Evolutionary conservation across 2,888 invertebrate genomes (phyloP).

Genomic region (Seira ritae): DNA sequence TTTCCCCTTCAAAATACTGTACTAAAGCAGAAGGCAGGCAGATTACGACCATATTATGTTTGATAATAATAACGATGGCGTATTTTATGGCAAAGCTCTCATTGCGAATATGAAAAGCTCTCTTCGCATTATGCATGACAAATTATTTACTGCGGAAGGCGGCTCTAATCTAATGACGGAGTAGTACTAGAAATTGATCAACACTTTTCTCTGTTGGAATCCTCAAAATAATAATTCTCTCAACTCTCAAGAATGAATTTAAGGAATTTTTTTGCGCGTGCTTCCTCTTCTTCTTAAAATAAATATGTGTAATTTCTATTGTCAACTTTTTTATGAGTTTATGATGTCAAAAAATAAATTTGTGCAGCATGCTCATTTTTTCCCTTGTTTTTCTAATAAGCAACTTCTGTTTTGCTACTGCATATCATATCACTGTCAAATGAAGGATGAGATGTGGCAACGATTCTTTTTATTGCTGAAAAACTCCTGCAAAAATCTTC

Average conservation of each 20-base stretch:
- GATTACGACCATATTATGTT: no score
- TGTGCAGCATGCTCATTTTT: no score
- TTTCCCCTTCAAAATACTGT: not conserved
- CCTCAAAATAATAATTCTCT: not conserved
- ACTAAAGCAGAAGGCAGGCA: no score
- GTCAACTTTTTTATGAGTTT: no score
- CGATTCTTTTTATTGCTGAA: not conserved
- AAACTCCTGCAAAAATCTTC: not conserved
- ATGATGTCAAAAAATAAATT: no score
- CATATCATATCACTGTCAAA: conserved; percentile 39
- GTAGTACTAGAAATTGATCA: not conserved
- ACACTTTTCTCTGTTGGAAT: conserved; percentile 1
- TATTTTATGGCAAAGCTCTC: no score
- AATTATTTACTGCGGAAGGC: not conserved
- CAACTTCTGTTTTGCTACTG: conserved; percentile 31
- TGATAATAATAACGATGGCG: no score
- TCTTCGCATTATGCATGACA: no score
- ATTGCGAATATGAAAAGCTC: no score
- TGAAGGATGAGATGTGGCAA: conserved; percentile 38
- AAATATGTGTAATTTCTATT: not conserved
- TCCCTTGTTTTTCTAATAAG: conserved; percentile 30
- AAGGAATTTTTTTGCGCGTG: not conserved
- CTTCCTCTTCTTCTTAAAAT: not conserved
- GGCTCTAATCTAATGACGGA: not conserved
- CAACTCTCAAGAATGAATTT: not conserved